phyloP scores from a whole-genome alignment of 2,113 vertebrate species.

The Passer montanus region DNA sequence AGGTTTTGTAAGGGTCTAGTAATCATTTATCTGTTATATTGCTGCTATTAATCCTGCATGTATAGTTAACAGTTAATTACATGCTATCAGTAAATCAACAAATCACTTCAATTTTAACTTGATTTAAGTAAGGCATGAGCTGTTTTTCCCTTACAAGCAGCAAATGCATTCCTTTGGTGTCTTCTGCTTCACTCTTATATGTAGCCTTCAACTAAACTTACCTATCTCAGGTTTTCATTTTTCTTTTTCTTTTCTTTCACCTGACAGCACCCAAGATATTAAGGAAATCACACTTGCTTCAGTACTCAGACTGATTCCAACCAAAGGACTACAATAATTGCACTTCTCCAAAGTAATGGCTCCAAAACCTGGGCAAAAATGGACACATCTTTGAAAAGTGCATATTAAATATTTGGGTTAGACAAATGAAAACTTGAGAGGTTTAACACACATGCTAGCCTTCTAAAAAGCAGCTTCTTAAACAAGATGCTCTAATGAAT shows the following conservation, averaged over 20 bases:
- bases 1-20: background rate
- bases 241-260: background rate
- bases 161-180: background rate
- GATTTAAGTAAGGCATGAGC: background rate
- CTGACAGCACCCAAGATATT: background rate
- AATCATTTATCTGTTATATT: background rate
- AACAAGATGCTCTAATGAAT: background rate
- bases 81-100: background rate
- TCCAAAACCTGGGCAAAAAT: background rate
- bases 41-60: background rate
- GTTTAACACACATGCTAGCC: background rate
- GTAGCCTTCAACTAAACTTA: background rate
- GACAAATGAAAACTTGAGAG: background rate
- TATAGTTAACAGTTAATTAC: background rate
- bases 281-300: background rate
- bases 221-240: background rate
- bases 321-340: background rate
- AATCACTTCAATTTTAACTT: background rate
- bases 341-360: too few species aligned
- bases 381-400: background rate
- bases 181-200: background rate
- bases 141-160: background rate
- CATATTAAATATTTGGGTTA: background rate
- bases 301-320: background rate
- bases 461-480: background rate